Evolutionary conservation across 2,797 vertebrate genomes (phyloP).

Genomic region (Tapirus indicus): DNA sequence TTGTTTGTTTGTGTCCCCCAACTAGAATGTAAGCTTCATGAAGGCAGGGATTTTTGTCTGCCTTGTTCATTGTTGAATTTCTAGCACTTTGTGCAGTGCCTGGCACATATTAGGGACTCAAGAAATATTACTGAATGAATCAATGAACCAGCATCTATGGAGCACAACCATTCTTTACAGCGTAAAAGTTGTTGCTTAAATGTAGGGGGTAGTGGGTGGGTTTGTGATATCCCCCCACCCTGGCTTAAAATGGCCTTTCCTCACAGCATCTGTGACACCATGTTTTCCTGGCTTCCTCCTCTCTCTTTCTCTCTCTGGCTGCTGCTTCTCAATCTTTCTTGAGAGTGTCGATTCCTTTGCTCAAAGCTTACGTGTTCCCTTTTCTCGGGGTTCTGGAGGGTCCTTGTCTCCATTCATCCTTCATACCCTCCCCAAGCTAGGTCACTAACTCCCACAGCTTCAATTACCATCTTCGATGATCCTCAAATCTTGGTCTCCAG

Average conservation of each 20-base stretch:
- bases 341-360: background rate
- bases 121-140: background rate
- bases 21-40: background rate
- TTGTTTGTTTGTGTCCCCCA: background rate
- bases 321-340: background rate
- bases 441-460: constrained; percentile 36
- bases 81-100: background rate
- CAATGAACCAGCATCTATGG: background rate
- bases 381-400: background rate
- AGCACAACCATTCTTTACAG: background rate
- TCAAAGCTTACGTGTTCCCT: background rate
- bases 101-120: background rate
- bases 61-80: background rate
- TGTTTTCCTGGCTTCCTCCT: background rate
- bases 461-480: background rate
- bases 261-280: background rate
- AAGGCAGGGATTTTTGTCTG: background rate
- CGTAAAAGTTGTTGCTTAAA: background rate
- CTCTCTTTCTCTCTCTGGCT: background rate
- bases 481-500: constrained; percentile 30
- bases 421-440: background rate
- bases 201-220: background rate
- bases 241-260: background rate
- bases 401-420: background rate
- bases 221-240: background rate